These are phyloP conservation scores for Chlorodrepanis virens DNA, from an alignment of 2,113 vertebrate genomes.

Conservation along the genomic window DNA sequence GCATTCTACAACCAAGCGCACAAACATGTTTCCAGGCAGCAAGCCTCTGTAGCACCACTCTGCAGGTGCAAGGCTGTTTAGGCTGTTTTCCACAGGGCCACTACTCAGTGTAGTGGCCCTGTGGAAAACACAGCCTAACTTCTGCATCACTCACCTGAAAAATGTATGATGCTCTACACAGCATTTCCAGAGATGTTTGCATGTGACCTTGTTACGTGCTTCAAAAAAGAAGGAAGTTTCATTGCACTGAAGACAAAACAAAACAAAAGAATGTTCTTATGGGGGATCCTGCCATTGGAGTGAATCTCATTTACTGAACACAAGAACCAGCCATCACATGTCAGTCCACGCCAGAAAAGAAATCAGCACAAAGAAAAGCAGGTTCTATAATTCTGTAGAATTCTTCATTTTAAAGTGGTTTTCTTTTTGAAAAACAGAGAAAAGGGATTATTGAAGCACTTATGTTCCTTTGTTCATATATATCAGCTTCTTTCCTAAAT, in stretches of 20 bases:
- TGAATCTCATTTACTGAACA: background rate
- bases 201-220: conserved; percentile 77
- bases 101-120: background rate
- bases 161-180: conserved; percentile 90
- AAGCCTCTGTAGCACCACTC: background rate
- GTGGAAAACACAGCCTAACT: background rate
- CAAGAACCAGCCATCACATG: background rate
- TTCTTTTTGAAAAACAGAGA: background rate
- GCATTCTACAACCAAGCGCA: background rate
- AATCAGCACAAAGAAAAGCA: background rate
- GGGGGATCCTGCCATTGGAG: background rate
- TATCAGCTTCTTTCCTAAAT: background rate
- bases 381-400: background rate
- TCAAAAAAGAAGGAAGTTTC: conserved; percentile 93
- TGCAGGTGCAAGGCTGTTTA: background rate
- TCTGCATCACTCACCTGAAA: conserved; percentile 78
- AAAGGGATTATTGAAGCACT: background rate
- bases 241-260: conserved; percentile 76
- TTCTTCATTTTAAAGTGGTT: background rate
- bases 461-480: background rate
- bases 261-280: background rate
- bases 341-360: background rate
- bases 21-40: background rate
- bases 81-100: too few species aligned
- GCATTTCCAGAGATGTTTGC: conserved; percentile 91